phyloP scores from a whole-genome alignment of 2,113 vertebrate genomes.

The Calidris pugnax region DNA sequence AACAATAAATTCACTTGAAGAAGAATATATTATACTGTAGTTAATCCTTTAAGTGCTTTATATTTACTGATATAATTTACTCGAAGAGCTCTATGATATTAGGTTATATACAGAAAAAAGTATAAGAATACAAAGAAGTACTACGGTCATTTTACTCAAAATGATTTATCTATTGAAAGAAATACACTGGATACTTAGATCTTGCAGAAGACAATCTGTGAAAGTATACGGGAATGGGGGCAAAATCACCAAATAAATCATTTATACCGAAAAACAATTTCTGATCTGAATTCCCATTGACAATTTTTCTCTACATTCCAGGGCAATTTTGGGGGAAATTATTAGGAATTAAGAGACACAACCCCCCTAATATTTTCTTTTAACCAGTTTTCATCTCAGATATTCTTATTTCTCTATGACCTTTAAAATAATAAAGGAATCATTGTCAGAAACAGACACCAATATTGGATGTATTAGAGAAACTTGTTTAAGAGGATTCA shows the following conservation, averaged over 20 bases:
- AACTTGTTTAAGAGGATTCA: neutral
- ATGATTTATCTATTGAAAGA: neutral
- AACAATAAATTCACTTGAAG: neutral
- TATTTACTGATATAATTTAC: neutral
- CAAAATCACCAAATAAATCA: neutral
- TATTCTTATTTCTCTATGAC: neutral
- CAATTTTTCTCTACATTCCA: neutral
- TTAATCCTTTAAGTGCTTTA: neutral
- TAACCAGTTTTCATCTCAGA: neutral
- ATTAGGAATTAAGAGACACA: neutral
- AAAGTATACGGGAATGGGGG: neutral
- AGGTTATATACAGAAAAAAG: neutral
- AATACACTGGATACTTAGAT: neutral
- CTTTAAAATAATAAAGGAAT: neutral
- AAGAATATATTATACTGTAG: neutral
- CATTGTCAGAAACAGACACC: neutral
- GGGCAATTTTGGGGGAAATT: neutral
- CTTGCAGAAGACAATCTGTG: neutral
- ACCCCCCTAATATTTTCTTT: neutral
- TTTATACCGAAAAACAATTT: neutral
- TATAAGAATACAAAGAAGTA: neutral
- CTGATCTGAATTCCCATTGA: neutral
- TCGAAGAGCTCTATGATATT: neutral
- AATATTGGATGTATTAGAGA: neutral
- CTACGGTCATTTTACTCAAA: neutral